Base-by-base conservation (phyloP, 2,888 invertebrate genomes). In the Latrodectus elegans region DNA sequence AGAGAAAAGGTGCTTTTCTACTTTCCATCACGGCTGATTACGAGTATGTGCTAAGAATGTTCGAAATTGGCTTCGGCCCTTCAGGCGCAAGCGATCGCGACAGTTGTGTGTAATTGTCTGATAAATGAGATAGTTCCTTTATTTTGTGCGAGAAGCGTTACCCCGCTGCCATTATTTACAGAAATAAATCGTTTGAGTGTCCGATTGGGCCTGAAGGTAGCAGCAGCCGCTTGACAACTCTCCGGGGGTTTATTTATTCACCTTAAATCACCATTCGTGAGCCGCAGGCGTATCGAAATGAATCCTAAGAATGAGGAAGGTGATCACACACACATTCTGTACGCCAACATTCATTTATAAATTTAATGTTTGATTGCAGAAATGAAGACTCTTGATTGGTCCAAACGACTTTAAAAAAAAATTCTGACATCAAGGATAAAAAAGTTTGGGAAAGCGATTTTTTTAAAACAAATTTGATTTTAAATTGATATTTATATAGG, bases 231-330 rank as follows among this genome's bases (percentile, higher is more conserved):
- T 38, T 26, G 22, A 22, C 70, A 38, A 22, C 70, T 38, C 38
- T 26, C 26, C 70, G 22, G 17, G 14, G 60, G 6, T 60, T n/a
- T 60, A 11, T 60, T 60, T 65, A 65, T 65, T 11, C 51, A 17
- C 17, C 22, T 11, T 52, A 49, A 49, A 52, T 72, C 17, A 49
- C 49, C 51, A 17, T 73, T 73, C 55, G 12, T 53, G 52, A 26
- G 53, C 73, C 17, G 52, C 26, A 22, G 55, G 73, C 55, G 55
- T 53, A 53, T 14, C 65, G 65, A 49, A 17, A 65, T 17, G 76
- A 60, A 76, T 76, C 51, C 65, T 64, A 65, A 76, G 76, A 76
- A 76, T 76, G 76, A 76, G 76, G 76, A 76, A 76, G 65, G 76
- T 10, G n/a, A 15, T 15, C n/a, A n/a, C 12, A 11, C 12, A 14